phyloP scores from a whole-genome alignment of 37 sponge, comb jelly and placozoan genomes.

The Mnemiopsis leidyi region DNA sequence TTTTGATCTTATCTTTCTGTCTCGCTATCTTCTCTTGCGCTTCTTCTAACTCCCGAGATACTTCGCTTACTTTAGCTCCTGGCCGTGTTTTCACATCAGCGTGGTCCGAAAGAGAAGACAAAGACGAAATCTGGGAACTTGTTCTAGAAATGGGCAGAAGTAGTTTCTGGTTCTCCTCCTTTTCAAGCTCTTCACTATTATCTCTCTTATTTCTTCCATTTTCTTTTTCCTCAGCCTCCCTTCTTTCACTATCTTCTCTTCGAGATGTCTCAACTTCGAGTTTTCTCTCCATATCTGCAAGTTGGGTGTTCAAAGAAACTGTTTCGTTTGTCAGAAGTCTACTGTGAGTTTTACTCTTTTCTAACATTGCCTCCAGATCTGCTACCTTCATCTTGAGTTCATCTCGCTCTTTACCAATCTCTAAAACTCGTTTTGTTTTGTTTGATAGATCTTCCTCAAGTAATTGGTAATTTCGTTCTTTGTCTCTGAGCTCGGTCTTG shows the following conservation, averaged over 20 bases:
- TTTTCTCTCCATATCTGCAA: background rate
- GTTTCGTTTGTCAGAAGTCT: background rate
- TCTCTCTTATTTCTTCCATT: too few species aligned
- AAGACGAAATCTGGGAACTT: background rate
- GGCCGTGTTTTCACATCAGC: background rate
- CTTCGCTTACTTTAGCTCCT: background rate
- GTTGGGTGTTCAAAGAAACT: background rate
- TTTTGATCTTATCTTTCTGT: background rate
- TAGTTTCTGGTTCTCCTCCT: background rate
- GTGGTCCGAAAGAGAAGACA: background rate
- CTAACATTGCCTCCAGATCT: slow-evolving; percentile 10
- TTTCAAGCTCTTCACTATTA: too few species aligned
- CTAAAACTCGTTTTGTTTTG: background rate
- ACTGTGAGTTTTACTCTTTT: slow-evolving; percentile 9
- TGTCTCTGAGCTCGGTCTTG: background rate
- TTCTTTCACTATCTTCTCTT: background rate
- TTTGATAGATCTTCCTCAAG: background rate
- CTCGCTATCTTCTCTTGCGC: background rate
- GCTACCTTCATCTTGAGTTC: background rate
- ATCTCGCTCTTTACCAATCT: background rate
- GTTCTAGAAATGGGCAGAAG: slow-evolving; percentile 1
- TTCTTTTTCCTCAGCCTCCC: background rate
- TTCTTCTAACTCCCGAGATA: background rate
- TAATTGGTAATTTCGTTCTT: background rate
- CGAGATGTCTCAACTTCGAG: background rate